These are phyloP conservation scores for Cryptocheilus praepositus DNA, from an alignment of 2,888 invertebrate species.

Conservation along the genomic window DNA sequence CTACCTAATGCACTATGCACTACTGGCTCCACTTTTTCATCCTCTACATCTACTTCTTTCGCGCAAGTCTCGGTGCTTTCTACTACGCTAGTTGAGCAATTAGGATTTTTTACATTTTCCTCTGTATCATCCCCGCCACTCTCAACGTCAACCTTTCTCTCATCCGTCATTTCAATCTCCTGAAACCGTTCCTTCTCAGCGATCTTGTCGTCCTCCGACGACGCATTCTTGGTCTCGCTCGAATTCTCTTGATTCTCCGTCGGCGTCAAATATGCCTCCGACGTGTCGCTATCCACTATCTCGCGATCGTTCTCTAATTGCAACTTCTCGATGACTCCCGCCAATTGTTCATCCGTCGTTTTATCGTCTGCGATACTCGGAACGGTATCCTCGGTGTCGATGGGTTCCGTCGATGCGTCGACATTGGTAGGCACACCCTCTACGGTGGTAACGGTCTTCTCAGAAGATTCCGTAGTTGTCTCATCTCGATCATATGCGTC, in stretches of 20 bases:
- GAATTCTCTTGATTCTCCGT: conserved; percentile 75
- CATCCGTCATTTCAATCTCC: conserved; percentile 53
- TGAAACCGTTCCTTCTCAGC: conserved; percentile 58
- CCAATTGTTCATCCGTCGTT: conserved; percentile 27
- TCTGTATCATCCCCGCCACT: conserved; percentile 59
- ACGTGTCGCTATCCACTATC: conserved; percentile 81
- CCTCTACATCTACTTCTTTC: conserved; percentile 52
- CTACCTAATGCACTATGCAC: conserved; percentile 66
- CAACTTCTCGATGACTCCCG: conserved; percentile 50
- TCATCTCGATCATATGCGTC: conserved; percentile 26
- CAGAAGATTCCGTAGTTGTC: conserved; percentile 24
- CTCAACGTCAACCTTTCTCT: conserved; percentile 30
- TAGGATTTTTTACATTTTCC: conserved; percentile 63
- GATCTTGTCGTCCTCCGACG: conserved; percentile 43
- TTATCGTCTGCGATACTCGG: conserved; percentile 21
- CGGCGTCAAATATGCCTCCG: conserved; percentile 83
- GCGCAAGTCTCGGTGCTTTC: conserved; percentile 54
- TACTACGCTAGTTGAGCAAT: conserved; percentile 71
- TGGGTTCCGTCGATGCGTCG: conserved; percentile 23
- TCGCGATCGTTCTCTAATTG: conserved; percentile 76
- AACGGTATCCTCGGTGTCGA: conserved; percentile 28
- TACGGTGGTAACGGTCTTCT: conserved; percentile 26
- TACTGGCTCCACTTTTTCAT: conserved; percentile 48
- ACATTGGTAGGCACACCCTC: conserved; percentile 22
- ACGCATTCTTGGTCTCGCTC: conserved; percentile 51